Conservation (phyloP, 2,113 vertebrate species). For the Corvus moneduloides region DNA sequence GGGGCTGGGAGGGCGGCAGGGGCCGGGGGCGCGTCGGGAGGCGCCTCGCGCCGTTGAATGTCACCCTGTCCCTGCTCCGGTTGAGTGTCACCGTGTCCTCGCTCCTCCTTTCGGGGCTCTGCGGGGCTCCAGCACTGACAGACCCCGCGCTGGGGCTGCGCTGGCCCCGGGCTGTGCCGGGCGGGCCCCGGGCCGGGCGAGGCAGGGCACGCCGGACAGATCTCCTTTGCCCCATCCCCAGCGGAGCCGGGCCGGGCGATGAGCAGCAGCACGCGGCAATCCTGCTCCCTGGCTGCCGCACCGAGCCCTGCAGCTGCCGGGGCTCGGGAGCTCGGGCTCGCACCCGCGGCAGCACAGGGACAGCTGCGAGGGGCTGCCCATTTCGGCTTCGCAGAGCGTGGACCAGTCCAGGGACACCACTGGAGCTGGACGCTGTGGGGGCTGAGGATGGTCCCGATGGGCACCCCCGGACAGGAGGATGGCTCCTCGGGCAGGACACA, state of each 20-base stretch:
- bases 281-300: neutral
- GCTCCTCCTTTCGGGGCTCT: neutral
- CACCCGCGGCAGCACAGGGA: neutral
- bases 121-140: neutral
- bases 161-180: neutral
- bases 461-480: neutral
- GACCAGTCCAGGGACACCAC: rapidly evolving
- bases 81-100: neutral
- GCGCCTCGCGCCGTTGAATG: rapidly evolving
- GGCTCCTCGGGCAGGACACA: neutral
- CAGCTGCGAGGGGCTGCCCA: neutral
- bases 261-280: neutral
- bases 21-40: rapidly evolving
- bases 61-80: neutral
- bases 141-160: neutral
- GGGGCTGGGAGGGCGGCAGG: neutral
- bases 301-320: neutral
- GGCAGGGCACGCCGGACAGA: neutral
- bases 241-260: neutral
- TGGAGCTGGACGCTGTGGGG: rapidly evolving
- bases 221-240: neutral
- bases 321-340: neutral
- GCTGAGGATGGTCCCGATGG: neutral
- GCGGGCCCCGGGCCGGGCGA: neutral
- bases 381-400: neutral